These are phyloP conservation scores for Porites rus DNA, from an alignment of 92 coral and sea anemone genomes.

Conservation along the genomic window DNA sequence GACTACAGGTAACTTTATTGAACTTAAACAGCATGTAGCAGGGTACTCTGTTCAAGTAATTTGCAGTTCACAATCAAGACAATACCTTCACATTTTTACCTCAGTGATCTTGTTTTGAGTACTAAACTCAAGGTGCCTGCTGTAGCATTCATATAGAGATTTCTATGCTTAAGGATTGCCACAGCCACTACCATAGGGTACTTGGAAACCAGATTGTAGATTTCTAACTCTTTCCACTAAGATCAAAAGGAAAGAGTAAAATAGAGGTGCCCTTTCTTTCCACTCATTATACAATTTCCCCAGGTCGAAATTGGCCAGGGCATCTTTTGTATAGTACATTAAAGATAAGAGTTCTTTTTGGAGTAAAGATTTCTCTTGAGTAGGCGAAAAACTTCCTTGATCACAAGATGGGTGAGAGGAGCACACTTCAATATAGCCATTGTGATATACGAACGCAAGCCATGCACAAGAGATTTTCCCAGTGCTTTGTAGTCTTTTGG, in stretches of 20 bases:
- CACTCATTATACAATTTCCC: conserved; percentile 65
- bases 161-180: conserved; percentile 75
- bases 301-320: conserved; percentile 45
- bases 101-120: conserved; percentile 72
- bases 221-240: conserved; percentile 25
- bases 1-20: neutral
- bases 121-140: conserved; percentile 58
- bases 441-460: conserved; percentile 61
- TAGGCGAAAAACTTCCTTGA: conserved; percentile 49
- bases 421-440: conserved; percentile 59
- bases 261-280: conserved; percentile 72
- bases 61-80: neutral
- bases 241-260: conserved; percentile 67
- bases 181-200: conserved; percentile 78
- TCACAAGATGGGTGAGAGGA: conserved; percentile 45
- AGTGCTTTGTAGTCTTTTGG: conserved; percentile 35
- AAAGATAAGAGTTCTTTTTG: conserved; percentile 54
- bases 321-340: conserved; percentile 47
- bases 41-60: neutral
- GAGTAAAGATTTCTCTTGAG: conserved; percentile 61
- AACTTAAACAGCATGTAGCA: neutral
- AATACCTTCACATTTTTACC: conserved; percentile 48
- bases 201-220: conserved; percentile 68
- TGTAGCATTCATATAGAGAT: conserved; percentile 74
- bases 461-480: conserved; percentile 66